Conservation (phyloP, 2,113 vertebrate genomes). For the Edolisoma coerulescens region DNA sequence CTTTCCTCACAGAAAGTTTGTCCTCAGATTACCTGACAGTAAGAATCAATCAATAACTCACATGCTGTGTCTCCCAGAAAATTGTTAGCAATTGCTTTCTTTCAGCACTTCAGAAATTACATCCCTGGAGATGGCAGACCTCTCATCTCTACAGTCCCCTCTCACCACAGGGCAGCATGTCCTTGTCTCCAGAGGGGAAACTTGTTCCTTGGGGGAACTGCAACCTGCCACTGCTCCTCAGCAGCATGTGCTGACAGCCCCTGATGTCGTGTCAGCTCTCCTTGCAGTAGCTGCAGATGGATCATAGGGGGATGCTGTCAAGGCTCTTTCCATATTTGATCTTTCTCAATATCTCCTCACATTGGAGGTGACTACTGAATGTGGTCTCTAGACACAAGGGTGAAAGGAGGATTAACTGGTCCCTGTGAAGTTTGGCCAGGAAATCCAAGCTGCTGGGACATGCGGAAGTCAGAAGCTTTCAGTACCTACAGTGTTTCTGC, state of each 20-base stretch:
- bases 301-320: not conserved
- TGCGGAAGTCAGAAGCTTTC: not conserved
- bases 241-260: not conserved
- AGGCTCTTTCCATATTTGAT: not conserved
- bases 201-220: not conserved
- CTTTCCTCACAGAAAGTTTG: constrained; percentile 19
- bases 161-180: not conserved
- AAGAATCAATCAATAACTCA: constrained; percentile 6
- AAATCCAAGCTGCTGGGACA: not conserved
- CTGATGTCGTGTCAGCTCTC: not conserved
- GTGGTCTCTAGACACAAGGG: not conserved
- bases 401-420: not conserved
- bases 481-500: not conserved
- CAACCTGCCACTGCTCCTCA: not conserved
- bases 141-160: not conserved
- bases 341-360: not conserved
- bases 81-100: constrained; percentile 16
- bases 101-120: not conserved
- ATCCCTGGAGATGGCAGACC: not conserved
- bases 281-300: not conserved
- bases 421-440: not conserved
- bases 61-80: constrained; percentile 3
- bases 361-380: not conserved
- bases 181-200: not conserved
- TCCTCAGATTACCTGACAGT: constrained; percentile 8